Evolutionary conservation across 2,797 vertebrate genomes (phyloP).

Genomic region (Catamblyrhynchus diadema): DNA sequence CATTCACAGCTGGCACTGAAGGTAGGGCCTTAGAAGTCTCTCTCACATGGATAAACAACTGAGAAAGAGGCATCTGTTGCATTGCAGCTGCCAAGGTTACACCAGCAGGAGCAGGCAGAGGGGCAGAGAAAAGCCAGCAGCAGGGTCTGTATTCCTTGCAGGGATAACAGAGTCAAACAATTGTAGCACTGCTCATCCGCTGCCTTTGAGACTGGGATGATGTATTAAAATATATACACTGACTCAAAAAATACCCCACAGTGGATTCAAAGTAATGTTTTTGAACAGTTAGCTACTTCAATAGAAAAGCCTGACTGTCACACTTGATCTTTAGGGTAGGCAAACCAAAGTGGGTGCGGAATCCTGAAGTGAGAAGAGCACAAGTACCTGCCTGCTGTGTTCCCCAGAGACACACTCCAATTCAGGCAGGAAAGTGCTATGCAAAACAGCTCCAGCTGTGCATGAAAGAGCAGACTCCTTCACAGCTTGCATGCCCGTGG

Average conservation of each 20-base stretch:
- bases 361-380: not conserved
- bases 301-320: not conserved
- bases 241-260: not conserved
- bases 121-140: not conserved
- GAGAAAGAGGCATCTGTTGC: slow-evolving; percentile 56
- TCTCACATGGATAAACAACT: slow-evolving; percentile 32
- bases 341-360: not conserved
- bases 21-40: slow-evolving; percentile 42
- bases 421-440: not conserved
- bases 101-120: slow-evolving; percentile 21
- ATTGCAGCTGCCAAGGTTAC: slow-evolving; percentile 59
- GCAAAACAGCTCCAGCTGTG: not conserved
- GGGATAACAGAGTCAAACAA: not conserved
- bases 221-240: not conserved
- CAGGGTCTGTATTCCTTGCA: not conserved
- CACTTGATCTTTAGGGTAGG: not conserved
- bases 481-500: not conserved
- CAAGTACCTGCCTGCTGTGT: not conserved
- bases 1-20: slow-evolving; percentile 32
- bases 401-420: not conserved
- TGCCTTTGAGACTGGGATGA: not conserved
- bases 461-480: not conserved
- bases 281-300: not conserved
- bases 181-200: not conserved
- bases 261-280: not conserved